A percentile compares a stretch with the other conserved stretches of the same genome.
phyloP scores from a whole-genome alignment of 2,888 invertebrate genomes.

The Hyppa rectilinea region DNA sequence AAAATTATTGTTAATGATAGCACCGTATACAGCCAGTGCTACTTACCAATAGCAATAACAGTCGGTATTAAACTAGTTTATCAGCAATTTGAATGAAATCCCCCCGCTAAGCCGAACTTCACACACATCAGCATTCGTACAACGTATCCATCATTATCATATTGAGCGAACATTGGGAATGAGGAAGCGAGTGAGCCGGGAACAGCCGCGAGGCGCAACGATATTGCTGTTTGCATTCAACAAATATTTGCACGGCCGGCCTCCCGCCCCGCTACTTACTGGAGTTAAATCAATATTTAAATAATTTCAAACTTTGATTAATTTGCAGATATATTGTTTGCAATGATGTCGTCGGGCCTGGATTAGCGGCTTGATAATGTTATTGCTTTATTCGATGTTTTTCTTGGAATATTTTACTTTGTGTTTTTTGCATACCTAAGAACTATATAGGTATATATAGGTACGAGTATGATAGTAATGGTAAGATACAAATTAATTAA shows the following conservation, averaged over 20 bases:
- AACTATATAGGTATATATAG: too few species aligned
- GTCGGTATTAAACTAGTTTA: constrained; percentile 65
- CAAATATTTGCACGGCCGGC: constrained; percentile 83
- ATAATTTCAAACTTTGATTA: constrained; percentile 90
- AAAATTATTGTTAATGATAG: neutral
- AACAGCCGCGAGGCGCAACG: constrained; percentile 83
- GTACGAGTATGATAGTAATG: neutral
- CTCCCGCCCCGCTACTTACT: constrained; percentile 85
- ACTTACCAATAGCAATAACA: constrained; percentile 37
- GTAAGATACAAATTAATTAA: too few species aligned
- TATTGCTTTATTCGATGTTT: constrained; percentile 48
- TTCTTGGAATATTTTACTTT: neutral
- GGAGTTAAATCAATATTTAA: constrained; percentile 90
- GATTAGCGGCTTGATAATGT: constrained; percentile 73
- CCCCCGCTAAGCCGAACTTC: constrained; percentile 74
- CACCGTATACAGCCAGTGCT: constrained; percentile 25
- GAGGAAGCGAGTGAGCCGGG: constrained; percentile 73
- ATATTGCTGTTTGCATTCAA: constrained; percentile 88
- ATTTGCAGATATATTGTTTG: constrained; percentile 88
- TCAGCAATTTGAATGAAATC: constrained; percentile 75
- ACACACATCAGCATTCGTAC: constrained; percentile 82
- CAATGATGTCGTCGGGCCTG: constrained; percentile 82
- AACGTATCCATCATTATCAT: constrained; percentile 86
- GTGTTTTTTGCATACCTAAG: constrained; percentile 5
- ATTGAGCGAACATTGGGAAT: constrained; percentile 76